Evolutionary conservation across 2,113 vertebrate species (phyloP).

Genomic region (Lasiurus borealis): DNA sequence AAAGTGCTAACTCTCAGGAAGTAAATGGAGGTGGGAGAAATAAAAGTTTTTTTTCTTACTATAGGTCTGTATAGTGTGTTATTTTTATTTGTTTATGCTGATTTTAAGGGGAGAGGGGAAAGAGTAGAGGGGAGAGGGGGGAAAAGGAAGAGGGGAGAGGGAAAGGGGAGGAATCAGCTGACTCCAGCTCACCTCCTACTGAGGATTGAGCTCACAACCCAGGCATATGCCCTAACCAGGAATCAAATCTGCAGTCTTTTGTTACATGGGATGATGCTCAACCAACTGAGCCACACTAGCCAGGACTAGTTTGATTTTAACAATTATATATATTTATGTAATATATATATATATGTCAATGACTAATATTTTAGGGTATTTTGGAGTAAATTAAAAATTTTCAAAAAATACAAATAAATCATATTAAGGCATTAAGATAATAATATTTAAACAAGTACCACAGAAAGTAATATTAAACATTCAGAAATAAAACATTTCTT

Average conservation of each 20-base stretch:
- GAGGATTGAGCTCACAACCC: background rate
- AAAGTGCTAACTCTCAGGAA: background rate
- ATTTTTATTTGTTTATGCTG: background rate
- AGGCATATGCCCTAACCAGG: background rate
- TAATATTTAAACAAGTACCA: slow-evolving; percentile 32
- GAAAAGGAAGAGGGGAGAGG: too few relatives aligned
- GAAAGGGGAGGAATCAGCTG: background rate
- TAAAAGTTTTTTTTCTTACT: background rate
- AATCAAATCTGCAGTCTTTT: background rate
- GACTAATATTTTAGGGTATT: background rate
- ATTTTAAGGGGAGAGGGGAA: background rate
- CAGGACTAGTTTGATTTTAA: background rate
- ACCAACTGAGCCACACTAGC: background rate
- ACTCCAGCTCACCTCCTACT: background rate
- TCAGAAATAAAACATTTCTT: slow-evolving; percentile 1
- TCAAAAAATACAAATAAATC: background rate
- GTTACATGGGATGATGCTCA: background rate
- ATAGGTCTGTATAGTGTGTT: background rate
- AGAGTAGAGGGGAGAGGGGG: too few relatives aligned
- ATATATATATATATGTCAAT: background rate
- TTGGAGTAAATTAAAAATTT: slow-evolving; percentile 4
- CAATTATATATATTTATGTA: background rate
- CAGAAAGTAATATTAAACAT: background rate
- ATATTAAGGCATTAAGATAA: background rate
- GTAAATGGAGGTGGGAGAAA: background rate